Evolutionary conservation across 2,797 vertebrate species (phyloP).

Genomic region (Sebastes vulpes): DNA sequence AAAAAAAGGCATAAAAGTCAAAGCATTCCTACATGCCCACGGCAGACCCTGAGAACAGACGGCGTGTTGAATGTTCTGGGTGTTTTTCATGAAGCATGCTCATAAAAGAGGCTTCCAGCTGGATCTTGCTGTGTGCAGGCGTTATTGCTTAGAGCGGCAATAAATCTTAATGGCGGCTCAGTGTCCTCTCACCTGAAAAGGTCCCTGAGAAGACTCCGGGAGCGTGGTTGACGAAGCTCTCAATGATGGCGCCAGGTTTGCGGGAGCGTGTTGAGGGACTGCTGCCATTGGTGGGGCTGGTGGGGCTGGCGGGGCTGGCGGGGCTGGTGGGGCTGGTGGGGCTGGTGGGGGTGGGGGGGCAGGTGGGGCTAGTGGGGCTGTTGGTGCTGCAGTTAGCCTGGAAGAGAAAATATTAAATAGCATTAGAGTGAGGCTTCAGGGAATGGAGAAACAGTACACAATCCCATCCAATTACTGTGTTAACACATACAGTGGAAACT

Average conservation of each 20-base stretch:
- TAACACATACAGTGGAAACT: not conserved
- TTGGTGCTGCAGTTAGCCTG: conserved; percentile 90
- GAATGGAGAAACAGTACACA: not conserved
- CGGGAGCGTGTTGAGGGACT: conserved; percentile 88
- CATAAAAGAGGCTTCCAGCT: conserved; percentile 9
- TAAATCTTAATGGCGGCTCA: not conserved
- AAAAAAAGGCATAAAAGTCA: not conserved
- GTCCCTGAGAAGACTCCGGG: conserved; percentile 99
- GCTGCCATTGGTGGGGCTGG: conserved; percentile 71
- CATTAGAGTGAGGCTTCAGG: not conserved
- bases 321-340: too few species aligned
- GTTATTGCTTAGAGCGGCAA: not conserved
- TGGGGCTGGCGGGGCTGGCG: conserved; percentile 48
- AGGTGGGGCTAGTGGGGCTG: conserved; percentile 54
- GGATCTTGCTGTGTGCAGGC: not conserved
- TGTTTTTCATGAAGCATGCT: not conserved
- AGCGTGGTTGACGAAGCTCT: conserved; percentile 99
- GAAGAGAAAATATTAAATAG: not conserved
- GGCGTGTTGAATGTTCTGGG: not conserved
- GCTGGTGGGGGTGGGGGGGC: too few species aligned
- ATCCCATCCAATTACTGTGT: not conserved
- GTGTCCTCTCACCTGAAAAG: conserved; percentile 90
- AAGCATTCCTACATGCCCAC: not conserved
- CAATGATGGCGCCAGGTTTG: conserved; percentile 96
- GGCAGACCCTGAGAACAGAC: not conserved